phyloP scores from a whole-genome alignment of 2,888 invertebrate genomes.

The Napeogenes sylphis region DNA sequence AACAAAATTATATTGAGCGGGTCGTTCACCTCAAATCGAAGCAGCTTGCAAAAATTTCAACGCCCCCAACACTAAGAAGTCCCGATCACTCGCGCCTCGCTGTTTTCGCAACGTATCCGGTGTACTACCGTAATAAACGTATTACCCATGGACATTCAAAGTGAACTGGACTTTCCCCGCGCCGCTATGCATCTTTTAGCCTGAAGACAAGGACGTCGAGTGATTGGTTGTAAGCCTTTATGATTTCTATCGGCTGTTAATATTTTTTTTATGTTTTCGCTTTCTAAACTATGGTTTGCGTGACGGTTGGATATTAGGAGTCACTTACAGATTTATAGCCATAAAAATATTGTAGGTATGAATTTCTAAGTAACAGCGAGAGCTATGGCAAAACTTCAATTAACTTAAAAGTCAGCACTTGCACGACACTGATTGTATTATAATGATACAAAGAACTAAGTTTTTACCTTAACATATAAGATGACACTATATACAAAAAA shows the following conservation, averaged over 20 bases:
- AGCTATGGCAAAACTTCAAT: slow-evolving; percentile 12
- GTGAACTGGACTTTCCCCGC: slow-evolving; percentile 48
- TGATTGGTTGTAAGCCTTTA: slow-evolving; percentile 39
- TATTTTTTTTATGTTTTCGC: slow-evolving; percentile 15
- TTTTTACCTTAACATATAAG: no score
- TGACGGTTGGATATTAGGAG: slow-evolving; percentile 19
- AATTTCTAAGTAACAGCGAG: slow-evolving; percentile 2
- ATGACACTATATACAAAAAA: no score
- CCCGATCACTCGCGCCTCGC: slow-evolving; percentile 22
- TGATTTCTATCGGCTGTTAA: slow-evolving; percentile 19
- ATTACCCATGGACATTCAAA: slow-evolving; percentile 41
- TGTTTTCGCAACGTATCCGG: slow-evolving; percentile 17
- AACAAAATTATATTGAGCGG: slow-evolving; percentile 24
- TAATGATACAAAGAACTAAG: no score
- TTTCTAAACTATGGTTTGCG: slow-evolving; percentile 16
- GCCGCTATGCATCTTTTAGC: slow-evolving; percentile 59
- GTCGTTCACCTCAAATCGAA: slow-evolving; percentile 57
- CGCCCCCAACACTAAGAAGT: slow-evolving; percentile 27
- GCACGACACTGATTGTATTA: not conserved
- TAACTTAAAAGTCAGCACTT: not conserved
- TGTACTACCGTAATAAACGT: slow-evolving; percentile 40
- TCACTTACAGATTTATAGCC: slow-evolving; percentile 24
- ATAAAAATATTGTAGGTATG: not conserved
- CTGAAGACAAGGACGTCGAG: slow-evolving; percentile 45
- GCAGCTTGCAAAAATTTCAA: slow-evolving; percentile 58